A percentile compares a stretch with the other conserved stretches of the same genome.
phyloP scores from a whole-genome alignment of 2,797 vertebrate species.

The Anguilla obscura region DNA sequence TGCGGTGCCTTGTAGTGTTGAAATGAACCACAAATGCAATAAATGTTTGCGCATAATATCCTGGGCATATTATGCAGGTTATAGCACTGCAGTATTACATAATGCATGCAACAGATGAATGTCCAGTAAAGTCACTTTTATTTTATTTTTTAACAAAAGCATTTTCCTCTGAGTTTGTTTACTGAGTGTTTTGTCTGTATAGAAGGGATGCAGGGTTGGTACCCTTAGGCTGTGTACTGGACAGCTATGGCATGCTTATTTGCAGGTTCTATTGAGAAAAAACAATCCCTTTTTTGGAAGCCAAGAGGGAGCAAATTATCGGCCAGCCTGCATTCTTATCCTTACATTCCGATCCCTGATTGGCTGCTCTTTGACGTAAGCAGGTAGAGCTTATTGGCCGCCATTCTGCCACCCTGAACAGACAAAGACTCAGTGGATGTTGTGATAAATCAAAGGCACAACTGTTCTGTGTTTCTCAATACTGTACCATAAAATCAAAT shows the following conservation, averaged over 20 bases:
- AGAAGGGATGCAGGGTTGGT: neutral
- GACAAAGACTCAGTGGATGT: neutral
- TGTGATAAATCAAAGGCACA: neutral
- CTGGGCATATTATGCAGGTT: neutral
- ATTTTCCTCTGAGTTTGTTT: neutral
- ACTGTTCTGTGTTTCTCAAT: neutral
- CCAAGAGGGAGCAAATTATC: neutral
- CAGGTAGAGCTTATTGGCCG: neutral
- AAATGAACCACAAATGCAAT: no score
- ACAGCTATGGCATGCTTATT: neutral
- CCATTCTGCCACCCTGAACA: neutral
- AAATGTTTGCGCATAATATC: neutral
- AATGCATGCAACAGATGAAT: neutral
- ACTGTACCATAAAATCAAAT: neutral
- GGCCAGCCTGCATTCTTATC: neutral
- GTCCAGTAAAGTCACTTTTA: neutral
- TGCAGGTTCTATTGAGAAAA: neutral
- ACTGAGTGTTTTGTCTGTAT: neutral
- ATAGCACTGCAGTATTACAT: neutral
- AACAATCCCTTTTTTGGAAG: neutral
- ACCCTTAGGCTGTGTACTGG: neutral
- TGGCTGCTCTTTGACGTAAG: neutral
- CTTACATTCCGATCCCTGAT: neutral
- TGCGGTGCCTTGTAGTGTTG: no score
- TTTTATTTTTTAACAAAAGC: neutral